Evolutionary conservation across 2,888 invertebrate genomes (phyloP).

Genomic region (Anoplius nigerrimus): DNA sequence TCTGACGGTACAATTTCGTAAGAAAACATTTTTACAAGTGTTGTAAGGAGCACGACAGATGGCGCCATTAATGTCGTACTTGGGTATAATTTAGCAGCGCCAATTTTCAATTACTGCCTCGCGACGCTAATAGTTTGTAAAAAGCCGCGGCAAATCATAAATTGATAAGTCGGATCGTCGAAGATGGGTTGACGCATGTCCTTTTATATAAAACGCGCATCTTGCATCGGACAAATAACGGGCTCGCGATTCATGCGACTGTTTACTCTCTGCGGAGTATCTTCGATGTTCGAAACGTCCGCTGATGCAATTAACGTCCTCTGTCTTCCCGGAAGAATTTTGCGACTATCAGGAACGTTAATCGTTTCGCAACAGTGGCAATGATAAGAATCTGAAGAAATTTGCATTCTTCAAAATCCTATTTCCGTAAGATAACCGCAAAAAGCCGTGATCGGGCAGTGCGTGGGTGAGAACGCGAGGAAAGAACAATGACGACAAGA

Average conservation of each 20-base stretch:
- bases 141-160: no score
- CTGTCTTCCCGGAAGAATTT: conserved; percentile 52
- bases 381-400: conserved; percentile 30
- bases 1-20: no score
- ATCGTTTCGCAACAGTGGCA: conserved; percentile 50
- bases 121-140: no score
- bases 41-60: no score
- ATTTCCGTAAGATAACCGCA: conserved; percentile 17
- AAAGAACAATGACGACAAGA: background rate
- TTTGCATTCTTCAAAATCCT: conserved; percentile 54
- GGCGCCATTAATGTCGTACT: no score
- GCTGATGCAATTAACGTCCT: conserved; percentile 16
- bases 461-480: conserved; percentile 6
- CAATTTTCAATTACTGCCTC: no score
- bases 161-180: no score
- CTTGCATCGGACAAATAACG: no score
- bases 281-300: conserved; percentile 16
- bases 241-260: background rate
- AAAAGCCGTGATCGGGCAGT: conserved; percentile 6
- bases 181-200: no score
- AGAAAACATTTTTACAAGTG: no score
- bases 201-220: no score
- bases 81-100: no score
- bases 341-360: conserved; percentile 55
- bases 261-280: conserved; percentile 17